A percentile compares a stretch with the other conserved stretches of the same genome.
These are phyloP conservation scores for Schizopygopsis pylzovi DNA, from an alignment of 2,797 vertebrate species.

Conservation along the genomic window DNA sequence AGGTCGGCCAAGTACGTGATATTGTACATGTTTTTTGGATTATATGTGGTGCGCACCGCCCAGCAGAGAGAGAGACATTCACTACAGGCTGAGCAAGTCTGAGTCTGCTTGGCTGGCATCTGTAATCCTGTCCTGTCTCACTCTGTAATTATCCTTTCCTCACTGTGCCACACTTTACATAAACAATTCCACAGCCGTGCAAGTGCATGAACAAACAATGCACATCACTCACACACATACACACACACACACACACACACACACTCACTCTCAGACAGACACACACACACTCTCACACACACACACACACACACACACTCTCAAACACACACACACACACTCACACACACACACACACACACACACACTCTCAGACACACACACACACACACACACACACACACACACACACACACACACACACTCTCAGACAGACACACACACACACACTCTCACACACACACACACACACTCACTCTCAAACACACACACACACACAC, in stretches of 20 bases:
- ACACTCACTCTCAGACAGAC: no score
- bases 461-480: no score
- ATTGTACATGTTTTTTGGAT: background rate
- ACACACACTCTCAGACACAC: no score
- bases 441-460: background rate
- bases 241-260: no score
- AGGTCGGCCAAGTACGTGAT: background rate
- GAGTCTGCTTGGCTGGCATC: slow-evolving; percentile 72
- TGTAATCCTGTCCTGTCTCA: slow-evolving; percentile 71
- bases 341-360: no score
- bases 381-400: no score
- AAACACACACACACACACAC: no score
- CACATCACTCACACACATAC: background rate
- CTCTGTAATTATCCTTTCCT: slow-evolving; percentile 78
- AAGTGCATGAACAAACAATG: background rate
- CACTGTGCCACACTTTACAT: slow-evolving; percentile 60
- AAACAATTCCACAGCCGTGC: slow-evolving; percentile 36
- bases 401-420: no score
- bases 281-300: no score
- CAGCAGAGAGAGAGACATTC: background rate
- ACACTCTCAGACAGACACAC: no score
- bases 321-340: no score
- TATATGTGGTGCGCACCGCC: background rate
- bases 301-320: no score
- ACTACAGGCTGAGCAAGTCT: slow-evolving; percentile 43